A percentile compares a stretch with the other conserved stretches of the same genome.
Conservation (phyloP, 2,797 vertebrate genomes). For the Betta splendens region DNA sequence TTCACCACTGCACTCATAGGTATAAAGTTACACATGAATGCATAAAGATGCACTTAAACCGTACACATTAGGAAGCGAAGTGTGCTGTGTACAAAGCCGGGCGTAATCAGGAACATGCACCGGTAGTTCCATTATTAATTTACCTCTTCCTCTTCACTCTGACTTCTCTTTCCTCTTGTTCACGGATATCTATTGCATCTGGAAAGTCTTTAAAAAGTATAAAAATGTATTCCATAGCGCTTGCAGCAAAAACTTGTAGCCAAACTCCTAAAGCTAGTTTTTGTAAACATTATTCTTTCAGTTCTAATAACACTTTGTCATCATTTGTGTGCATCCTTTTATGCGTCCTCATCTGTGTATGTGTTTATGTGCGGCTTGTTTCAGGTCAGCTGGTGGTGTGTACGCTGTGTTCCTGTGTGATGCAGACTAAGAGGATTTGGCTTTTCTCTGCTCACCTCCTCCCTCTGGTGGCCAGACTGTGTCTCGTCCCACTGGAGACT, state of each 20-base stretch:
- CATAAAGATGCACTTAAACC: not conserved
- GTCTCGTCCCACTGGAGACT: slow-evolving; percentile 94
- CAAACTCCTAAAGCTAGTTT: not conserved
- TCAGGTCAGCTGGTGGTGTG: slow-evolving; percentile 98
- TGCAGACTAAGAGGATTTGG: slow-evolving; percentile 99
- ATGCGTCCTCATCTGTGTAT: not conserved
- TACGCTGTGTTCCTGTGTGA: slow-evolving; percentile 96
- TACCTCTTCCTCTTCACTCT: not conserved
- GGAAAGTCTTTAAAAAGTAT: not conserved
- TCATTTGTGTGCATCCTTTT: not conserved
- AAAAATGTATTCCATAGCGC: too few relatives aligned
- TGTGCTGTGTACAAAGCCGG: not conserved
- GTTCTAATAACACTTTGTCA: not conserved
- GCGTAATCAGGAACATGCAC: not conserved
- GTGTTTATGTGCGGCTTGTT: slow-evolving; percentile 26
- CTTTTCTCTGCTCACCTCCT: slow-evolving; percentile 98
- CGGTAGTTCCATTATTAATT: not conserved
- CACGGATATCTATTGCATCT: not conserved
- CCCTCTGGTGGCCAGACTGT: slow-evolving; percentile 95
- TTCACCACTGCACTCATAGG: slow-evolving; percentile 97
- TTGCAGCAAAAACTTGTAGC: too few relatives aligned
- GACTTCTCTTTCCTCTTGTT: not conserved
- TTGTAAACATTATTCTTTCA: not conserved
- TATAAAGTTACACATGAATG: slow-evolving; percentile 62
- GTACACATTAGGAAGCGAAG: not conserved